Percentiles rank a stretch among this genome's conserved stretches.
phyloP scores from a whole-genome alignment of 2,797 vertebrate species.

The Spinus pinus region DNA sequence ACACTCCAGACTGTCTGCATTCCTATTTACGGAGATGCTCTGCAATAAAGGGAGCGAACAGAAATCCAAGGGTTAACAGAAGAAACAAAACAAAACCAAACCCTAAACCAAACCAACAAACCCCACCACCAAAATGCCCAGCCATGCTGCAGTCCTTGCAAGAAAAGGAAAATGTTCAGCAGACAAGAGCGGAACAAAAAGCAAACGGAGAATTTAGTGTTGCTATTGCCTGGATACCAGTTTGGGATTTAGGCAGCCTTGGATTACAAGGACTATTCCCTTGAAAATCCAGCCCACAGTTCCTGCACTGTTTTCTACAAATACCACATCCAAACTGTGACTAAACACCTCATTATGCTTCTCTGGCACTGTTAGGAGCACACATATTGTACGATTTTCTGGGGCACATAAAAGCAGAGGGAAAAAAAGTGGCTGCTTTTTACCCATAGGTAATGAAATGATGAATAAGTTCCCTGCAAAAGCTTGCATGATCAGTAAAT shows the following conservation, averaged over 20 bases:
- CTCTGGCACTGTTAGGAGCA: slow-evolving; percentile 73
- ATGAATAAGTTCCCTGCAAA: not conserved
- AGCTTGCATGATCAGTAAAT: not conserved
- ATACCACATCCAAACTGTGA: slow-evolving; percentile 71
- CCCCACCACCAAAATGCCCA: not conserved
- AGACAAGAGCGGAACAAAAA: not conserved
- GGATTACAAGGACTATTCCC: slow-evolving; percentile 59
- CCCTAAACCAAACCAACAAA: not conserved
- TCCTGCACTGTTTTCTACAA: slow-evolving; percentile 43
- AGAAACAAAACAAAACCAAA: not conserved
- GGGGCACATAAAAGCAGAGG: slow-evolving; percentile 15
- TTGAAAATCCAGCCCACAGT: slow-evolving; percentile 27
- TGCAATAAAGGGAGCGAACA: not conserved
- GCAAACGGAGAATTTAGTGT: not conserved
- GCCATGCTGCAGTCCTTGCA: not conserved
- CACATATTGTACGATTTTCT: slow-evolving; percentile 62
- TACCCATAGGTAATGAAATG: not conserved
- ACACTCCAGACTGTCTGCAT: not conserved
- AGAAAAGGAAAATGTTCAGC: not conserved
- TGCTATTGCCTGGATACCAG: not conserved
- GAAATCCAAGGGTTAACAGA: slow-evolving; percentile 34
- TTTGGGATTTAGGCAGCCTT: slow-evolving; percentile 24
- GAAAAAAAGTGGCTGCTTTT: slow-evolving; percentile 36
- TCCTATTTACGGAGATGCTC: not conserved
- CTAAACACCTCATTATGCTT: slow-evolving; percentile 70